These are phyloP conservation scores for Ophioninae sp. DNA, from an alignment of 2,888 invertebrate species.

Conservation along the genomic window DNA sequence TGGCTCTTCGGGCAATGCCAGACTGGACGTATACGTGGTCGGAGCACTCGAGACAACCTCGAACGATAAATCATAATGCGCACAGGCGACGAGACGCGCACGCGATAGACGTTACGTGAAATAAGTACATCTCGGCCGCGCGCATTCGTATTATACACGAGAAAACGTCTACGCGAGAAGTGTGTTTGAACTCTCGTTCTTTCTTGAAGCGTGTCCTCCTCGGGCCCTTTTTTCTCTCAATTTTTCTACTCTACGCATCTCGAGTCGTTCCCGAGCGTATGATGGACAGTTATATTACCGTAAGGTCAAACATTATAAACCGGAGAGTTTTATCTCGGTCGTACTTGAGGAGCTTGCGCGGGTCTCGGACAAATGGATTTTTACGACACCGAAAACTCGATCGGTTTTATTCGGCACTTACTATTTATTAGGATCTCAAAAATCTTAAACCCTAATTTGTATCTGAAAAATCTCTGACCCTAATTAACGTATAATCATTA, in stretches of 20 bases:
- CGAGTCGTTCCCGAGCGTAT: slow-evolving; percentile 23
- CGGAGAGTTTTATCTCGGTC: slow-evolving; percentile 38
- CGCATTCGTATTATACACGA: slow-evolving; percentile 27
- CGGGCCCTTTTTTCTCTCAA: slow-evolving; percentile 46
- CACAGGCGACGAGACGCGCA: slow-evolving; percentile 55
- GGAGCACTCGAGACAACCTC: slow-evolving; percentile 62
- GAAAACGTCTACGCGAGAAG: slow-evolving; percentile 38
- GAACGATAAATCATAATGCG: slow-evolving; percentile 64
- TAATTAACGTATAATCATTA: too few species aligned
- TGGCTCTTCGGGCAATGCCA: slow-evolving; percentile 5
- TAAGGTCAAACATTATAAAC: slow-evolving; percentile 56
- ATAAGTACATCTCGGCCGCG: slow-evolving; percentile 32
- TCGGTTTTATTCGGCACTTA: not conserved
- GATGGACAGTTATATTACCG: slow-evolving; percentile 47
- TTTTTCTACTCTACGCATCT: slow-evolving; percentile 47
- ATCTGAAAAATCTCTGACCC: too few species aligned
- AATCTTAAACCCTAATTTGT: too few species aligned
- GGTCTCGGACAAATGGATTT: slow-evolving; percentile 33
- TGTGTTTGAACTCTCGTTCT: slow-evolving; percentile 60
- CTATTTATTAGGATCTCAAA: too few species aligned
- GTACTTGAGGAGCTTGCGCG: slow-evolving; percentile 9
- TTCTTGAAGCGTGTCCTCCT: slow-evolving; percentile 31
- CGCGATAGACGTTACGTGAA: slow-evolving; percentile 57
- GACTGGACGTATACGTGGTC: slow-evolving; percentile 55
- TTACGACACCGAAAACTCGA: not conserved